phyloP scores from a whole-genome alignment of 2,888 invertebrate genomes.

The Octodonta nipae region DNA sequence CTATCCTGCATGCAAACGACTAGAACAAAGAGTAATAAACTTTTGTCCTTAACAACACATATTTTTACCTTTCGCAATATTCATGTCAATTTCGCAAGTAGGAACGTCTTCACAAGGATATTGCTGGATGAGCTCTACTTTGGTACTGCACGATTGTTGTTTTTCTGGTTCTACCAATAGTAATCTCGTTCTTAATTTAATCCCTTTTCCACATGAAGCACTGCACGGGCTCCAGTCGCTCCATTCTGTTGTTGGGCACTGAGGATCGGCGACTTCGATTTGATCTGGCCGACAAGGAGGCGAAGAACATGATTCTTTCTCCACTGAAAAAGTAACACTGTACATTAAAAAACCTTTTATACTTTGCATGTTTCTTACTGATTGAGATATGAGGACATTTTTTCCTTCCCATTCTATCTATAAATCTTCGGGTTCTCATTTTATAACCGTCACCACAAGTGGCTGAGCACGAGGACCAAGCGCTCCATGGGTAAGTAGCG shows the following conservation, averaged over 20 bases:
- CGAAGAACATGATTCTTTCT: constrained; percentile 69
- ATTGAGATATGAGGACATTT: constrained; percentile 64
- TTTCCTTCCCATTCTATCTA: constrained; percentile 62
- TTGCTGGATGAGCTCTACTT: constrained; percentile 64
- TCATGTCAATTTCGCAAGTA: constrained; percentile 58
- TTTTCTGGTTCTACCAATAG: constrained; percentile 50
- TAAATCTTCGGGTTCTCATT: constrained; percentile 61
- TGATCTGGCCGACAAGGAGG: constrained; percentile 37
- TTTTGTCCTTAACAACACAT: background rate
- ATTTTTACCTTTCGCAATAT: constrained; percentile 49
- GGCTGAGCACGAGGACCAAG: constrained; percentile 77
- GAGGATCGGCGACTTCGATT: constrained; percentile 44
- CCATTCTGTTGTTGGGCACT: constrained; percentile 76
- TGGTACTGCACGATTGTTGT: constrained; percentile 51
- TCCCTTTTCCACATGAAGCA: constrained; percentile 75
- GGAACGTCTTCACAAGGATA: constrained; percentile 51
- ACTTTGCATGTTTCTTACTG: constrained; percentile 29
- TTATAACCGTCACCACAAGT: constrained; percentile 69
- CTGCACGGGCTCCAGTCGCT: constrained; percentile 87
- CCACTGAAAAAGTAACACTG: constrained; percentile 40
- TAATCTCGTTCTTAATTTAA: constrained; percentile 58
- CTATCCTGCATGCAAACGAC: constrained; percentile 71
- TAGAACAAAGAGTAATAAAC: constrained; percentile 27
- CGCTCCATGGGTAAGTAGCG: constrained; percentile 56
- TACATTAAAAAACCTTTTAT: background rate